phyloP scores from a whole-genome alignment of 2,888 invertebrate genomes.

The Melanostoma scalare region DNA sequence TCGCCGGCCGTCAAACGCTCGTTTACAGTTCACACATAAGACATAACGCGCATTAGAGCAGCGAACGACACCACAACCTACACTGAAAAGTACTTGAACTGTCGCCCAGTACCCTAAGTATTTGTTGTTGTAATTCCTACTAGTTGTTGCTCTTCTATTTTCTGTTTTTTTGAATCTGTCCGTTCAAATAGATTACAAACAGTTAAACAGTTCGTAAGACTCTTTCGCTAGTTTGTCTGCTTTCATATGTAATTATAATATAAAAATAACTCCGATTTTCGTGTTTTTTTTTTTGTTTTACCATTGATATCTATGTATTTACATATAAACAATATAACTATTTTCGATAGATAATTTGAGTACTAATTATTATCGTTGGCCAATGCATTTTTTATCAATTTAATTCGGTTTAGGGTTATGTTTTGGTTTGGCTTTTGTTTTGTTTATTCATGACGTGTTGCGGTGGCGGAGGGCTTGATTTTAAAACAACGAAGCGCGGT shows the following conservation, averaged over 20 bases:
- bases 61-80: slow-evolving; percentile 47
- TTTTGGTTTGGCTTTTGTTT: slow-evolving; percentile 45
- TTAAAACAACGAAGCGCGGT: slow-evolving; percentile 44
- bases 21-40: slow-evolving; percentile 61
- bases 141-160: slow-evolving; percentile 46
- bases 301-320: slow-evolving; percentile 47
- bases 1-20: slow-evolving; percentile 53
- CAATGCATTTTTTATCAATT: slow-evolving; percentile 52
- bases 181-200: slow-evolving; percentile 57
- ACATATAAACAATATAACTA: slow-evolving; percentile 43
- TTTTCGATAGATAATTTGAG: slow-evolving; percentile 26
- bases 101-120: slow-evolving; percentile 39
- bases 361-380: slow-evolving; percentile 39
- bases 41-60: slow-evolving; percentile 52
- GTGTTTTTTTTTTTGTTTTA: slow-evolving; percentile 27
- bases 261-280: slow-evolving; percentile 21
- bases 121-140: slow-evolving; percentile 11
- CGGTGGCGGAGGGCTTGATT: slow-evolving; percentile 27
- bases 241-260: slow-evolving; percentile 36
- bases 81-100: slow-evolving; percentile 59
- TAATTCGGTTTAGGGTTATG: slow-evolving; percentile 48
- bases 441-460: slow-evolving; percentile 50
- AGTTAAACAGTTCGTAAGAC: slow-evolving; percentile 61
- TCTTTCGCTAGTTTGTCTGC: slow-evolving; percentile 30
- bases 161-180: slow-evolving; percentile 37